Percentiles rank a stretch among this genome's conserved stretches.
phyloP scores from a whole-genome alignment of 2,113 vertebrate genomes.

The Octodon degus region DNA sequence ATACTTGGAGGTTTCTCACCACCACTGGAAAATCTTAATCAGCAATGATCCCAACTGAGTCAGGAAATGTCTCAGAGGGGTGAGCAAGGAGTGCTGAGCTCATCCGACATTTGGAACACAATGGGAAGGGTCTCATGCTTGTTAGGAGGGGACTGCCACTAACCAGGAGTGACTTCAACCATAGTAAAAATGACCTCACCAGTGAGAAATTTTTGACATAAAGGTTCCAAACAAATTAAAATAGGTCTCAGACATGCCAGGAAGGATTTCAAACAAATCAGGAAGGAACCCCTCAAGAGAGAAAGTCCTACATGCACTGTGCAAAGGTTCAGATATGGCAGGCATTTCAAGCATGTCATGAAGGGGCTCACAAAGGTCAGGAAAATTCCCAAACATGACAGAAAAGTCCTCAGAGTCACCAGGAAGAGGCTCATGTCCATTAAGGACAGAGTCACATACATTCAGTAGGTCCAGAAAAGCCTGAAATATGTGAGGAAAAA shows the following conservation, averaged over 20 bases:
- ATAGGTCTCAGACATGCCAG: background rate
- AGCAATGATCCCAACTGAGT: background rate
- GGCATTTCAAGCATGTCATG: background rate
- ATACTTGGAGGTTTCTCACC: background rate
- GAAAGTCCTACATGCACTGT: background rate
- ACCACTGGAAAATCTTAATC: background rate
- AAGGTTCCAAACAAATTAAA: background rate
- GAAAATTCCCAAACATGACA: background rate
- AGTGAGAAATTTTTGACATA: background rate
- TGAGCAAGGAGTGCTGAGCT: background rate
- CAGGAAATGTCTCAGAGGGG: background rate
- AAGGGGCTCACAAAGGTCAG: background rate
- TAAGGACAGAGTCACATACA: background rate
- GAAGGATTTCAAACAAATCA: constrained; percentile 5
- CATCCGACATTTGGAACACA: background rate
- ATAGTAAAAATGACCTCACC: background rate
- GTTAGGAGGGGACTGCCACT: background rate
- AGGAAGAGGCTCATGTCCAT: background rate
- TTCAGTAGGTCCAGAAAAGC: background rate
- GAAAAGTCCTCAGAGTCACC: background rate
- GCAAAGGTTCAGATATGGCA: background rate
- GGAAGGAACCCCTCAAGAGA: background rate
- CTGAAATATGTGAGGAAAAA: background rate
- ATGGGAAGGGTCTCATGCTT: background rate
- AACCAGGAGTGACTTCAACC: background rate